A percentile compares a stretch with the other conserved stretches of the same genome.
Evolutionary conservation across 2,797 vertebrate species (phyloP).

Genomic region (Cirrhinus mrigala): DNA sequence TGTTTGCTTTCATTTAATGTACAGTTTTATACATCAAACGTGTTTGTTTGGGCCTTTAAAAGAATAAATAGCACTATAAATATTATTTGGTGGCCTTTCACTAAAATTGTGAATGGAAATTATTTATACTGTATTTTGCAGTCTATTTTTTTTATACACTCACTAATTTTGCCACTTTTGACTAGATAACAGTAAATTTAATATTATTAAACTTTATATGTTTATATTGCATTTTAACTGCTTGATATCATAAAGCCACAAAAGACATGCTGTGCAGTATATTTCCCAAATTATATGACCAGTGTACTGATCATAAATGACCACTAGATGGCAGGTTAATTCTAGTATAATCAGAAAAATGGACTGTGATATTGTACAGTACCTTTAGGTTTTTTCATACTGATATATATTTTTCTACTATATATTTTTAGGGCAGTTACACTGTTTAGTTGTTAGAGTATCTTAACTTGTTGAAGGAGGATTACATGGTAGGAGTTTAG

Average conservation of each 20-base stretch:
- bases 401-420: not conserved
- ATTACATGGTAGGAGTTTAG: too few species aligned
- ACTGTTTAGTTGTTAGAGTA: too few species aligned
- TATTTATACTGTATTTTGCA: not conserved
- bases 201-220: too few species aligned
- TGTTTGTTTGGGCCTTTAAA: not conserved
- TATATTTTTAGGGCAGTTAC: not conserved
- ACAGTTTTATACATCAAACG: not conserved
- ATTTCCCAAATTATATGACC: too few species aligned
- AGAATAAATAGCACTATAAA: not conserved
- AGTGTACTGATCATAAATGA: not conserved
- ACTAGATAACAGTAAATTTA: not conserved
- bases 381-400: not conserved
- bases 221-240: not conserved
- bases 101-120: not conserved
- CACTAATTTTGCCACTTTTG: not conserved
- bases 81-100: not conserved
- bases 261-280: too few species aligned
- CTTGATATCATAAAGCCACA: not conserved
- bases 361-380: too few species aligned
- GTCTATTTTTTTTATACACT: not conserved
- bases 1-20: not conserved
- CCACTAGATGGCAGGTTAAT: slow-evolving; percentile 25
- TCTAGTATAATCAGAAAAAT: not conserved
- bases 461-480: too few species aligned